Base-by-base conservation (phyloP, 2,113 vertebrate genomes). In the Thermophis baileyi region DNA sequence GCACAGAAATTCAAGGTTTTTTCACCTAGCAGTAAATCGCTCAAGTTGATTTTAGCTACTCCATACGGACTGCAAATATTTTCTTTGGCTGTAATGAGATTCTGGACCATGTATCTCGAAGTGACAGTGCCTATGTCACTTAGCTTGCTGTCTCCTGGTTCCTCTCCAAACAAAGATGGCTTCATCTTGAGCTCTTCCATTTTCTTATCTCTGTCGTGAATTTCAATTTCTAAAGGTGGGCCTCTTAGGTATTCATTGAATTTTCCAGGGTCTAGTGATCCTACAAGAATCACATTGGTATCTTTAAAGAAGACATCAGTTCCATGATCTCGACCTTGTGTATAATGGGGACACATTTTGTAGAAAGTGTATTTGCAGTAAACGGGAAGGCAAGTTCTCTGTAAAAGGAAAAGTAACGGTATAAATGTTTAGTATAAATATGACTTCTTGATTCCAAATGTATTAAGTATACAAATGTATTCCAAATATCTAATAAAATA, bases 331-430 rank as follows among this genome's bases (percentile, higher is more conserved):
- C 96, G 96, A 35, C 96, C 94, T 3, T 96, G 95, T 1, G 98
- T 99, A 94, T 30, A 96, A 96, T 98, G 98, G 88, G 92, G 50
- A 1, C 95, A 95, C 47, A 97, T 94, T 57, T 95, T 93, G 14
- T 96, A 94, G 93, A 99, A 98, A 90, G 96, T 97, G 93, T 99
- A 99, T 91, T 94, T 98, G 97, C 98, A 99, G 96, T 98, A 99
- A 14, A 98, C 97, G 0, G 98, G 98, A 24, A 87, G 4, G 86
- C 98, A 98, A 14, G 95, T 94, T 53, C 91, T 97, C 92, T 93
- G 40, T 57, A 46, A 63, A 90, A 89, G 47, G 1, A n/a, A 93
- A 27, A 92, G 3, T 47, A n/a, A 63, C n/a, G 81, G 35, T 24
- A 30, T 35, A 44, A 54, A 44, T 85, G 4, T 51, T 90, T 6